A percentile compares a stretch with the other conserved stretches of the same genome.
These are phyloP conservation scores for Napeogenes sylphis DNA, from an alignment of 2,888 invertebrate genomes.

Conservation along the genomic window DNA sequence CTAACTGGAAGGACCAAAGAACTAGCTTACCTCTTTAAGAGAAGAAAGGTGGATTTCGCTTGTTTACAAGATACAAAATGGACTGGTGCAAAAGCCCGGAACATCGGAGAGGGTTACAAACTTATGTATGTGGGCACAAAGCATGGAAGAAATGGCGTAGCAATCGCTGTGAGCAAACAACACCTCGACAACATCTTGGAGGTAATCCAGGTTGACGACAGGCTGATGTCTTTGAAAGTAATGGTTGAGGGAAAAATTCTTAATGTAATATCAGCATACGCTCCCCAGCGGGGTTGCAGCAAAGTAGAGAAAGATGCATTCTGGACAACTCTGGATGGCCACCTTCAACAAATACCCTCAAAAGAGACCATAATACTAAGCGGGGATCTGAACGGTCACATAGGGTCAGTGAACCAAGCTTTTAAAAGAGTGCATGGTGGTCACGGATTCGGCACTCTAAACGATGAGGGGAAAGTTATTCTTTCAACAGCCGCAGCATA, in stretches of 20 bases:
- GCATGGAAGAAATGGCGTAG: slow-evolving; percentile 19
- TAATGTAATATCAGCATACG: slow-evolving; percentile 15
- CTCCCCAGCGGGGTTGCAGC: slow-evolving; percentile 15
- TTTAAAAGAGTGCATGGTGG: no score
- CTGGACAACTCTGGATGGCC: neutral
- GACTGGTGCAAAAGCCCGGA: slow-evolving; percentile 16
- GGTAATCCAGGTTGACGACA: slow-evolving; percentile 14
- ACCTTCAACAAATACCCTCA: no score
- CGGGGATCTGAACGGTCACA: no score
- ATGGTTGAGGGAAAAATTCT: slow-evolving; percentile 10
- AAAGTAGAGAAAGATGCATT: slow-evolving; percentile 13
- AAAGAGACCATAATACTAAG: no score
- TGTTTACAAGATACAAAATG: slow-evolving; percentile 10
- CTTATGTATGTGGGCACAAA: slow-evolving; percentile 14
- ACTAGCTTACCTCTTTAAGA: slow-evolving; percentile 13
- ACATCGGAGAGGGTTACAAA: slow-evolving; percentile 22
- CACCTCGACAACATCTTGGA: slow-evolving; percentile 10
- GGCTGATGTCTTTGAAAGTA: slow-evolving; percentile 13
- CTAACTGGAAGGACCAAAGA: slow-evolving; percentile 17
- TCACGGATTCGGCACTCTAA: no score
- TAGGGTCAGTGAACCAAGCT: no score
- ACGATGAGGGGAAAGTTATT: neutral
- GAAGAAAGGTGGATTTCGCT: slow-evolving; percentile 14
- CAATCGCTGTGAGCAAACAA: slow-evolving; percentile 10
- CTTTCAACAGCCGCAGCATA: no score